Conservation (phyloP, 2,888 invertebrate genomes). For the Mesopsocus fuscifrons region DNA sequence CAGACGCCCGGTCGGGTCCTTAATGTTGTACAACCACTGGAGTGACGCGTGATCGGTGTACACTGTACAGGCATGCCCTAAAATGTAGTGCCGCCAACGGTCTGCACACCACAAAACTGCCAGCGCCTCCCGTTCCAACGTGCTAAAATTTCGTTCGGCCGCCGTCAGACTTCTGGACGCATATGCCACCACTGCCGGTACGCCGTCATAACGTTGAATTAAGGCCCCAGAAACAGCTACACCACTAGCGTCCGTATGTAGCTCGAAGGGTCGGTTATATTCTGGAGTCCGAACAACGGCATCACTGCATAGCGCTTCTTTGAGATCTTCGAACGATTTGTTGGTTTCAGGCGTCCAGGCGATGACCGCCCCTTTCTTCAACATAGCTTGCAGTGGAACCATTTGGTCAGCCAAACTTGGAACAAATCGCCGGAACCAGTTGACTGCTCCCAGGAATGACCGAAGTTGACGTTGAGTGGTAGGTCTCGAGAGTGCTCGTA, state of each 20-base stretch:
- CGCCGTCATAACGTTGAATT: not conserved
- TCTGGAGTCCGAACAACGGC: slow-evolving; percentile 8
- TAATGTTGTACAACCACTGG: slow-evolving; percentile 9
- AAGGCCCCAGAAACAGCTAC: not conserved
- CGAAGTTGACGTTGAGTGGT: not conserved
- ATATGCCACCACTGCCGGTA: not conserved
- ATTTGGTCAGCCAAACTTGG: not conserved
- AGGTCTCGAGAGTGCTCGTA: too few species aligned
- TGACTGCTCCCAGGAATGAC: slow-evolving; percentile 2
- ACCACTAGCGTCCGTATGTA: slow-evolving; percentile 4
- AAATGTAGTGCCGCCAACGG: not conserved
- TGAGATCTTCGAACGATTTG: slow-evolving; percentile 1
- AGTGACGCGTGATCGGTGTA: slow-evolving; percentile 1
- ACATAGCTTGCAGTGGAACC: not conserved
- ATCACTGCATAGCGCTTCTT: not conserved
- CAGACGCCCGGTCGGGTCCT: slow-evolving; percentile 8
- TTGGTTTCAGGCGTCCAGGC: not conserved
- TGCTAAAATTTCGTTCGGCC: not conserved
- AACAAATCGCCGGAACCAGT: slow-evolving; percentile 4
- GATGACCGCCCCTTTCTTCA: not conserved
- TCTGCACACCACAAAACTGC: not conserved
- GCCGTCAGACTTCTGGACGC: not conserved
- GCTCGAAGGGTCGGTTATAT: not conserved
- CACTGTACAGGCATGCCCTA: not conserved
- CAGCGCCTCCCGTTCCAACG: not conserved